phyloP scores from a whole-genome alignment of 1,140 invertebrate species.

The Hypsibius dujardini region DNA sequence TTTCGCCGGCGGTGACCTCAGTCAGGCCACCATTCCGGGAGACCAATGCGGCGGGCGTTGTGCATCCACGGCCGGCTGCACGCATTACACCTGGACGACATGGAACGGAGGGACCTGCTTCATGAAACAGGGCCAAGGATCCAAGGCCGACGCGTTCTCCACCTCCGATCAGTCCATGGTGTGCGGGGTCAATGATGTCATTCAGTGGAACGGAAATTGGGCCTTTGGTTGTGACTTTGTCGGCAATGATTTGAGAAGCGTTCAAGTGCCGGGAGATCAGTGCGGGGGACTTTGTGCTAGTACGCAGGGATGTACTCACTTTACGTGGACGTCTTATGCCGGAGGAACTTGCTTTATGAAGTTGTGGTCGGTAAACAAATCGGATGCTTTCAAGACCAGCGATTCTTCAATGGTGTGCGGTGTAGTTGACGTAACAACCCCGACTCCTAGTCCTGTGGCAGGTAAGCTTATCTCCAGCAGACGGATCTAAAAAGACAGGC shows the following conservation, averaged over 20 bases:
- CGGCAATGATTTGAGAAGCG: slow-evolving; percentile 16
- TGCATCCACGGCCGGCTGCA: no score
- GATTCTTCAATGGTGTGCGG: slow-evolving; percentile 19
- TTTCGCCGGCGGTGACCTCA: no score
- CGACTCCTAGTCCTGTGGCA: neutral
- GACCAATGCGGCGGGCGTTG: no score
- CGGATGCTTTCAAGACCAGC: neutral
- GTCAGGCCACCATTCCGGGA: no score
- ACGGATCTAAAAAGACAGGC: no score
- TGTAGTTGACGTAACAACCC: slow-evolving; percentile 3
- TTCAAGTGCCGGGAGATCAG: neutral
- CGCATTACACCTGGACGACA: no score
- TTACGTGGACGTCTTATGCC: slow-evolving; percentile 18
- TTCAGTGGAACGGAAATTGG: neutral
- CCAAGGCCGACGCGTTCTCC: no score
- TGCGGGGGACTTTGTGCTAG: slow-evolving; percentile 16
- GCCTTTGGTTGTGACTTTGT: slow-evolving; percentile 15
- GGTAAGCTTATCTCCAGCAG: no score
- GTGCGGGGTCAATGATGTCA: no score
- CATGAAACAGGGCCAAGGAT: no score
- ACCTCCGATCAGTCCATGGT: no score
- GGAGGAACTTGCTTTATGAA: slow-evolving; percentile 20
- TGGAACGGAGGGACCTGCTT: no score
- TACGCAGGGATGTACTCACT: slow-evolving; percentile 20
- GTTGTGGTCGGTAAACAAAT: neutral